Conservation (phyloP, 1,140 invertebrate genomes). For the Drosophila paulistorum region DNA sequence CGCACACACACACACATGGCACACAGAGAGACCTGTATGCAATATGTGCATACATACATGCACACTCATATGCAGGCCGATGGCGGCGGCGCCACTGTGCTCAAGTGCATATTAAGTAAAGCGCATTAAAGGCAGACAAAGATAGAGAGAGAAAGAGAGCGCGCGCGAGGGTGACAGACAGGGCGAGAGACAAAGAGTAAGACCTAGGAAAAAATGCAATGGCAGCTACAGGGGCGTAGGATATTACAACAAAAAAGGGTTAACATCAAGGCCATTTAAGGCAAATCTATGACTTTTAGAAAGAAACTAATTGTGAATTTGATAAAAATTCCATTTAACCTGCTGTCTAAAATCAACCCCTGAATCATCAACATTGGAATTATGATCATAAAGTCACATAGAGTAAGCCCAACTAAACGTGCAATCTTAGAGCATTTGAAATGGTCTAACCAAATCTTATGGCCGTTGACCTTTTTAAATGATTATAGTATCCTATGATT, state of each 20-base stretch:
- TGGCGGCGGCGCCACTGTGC: constrained; percentile 30
- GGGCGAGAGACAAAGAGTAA: background rate
- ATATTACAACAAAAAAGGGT: constrained; percentile 1
- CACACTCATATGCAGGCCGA: constrained; percentile 17
- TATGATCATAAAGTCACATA: too few relatives aligned
- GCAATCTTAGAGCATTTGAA: background rate
- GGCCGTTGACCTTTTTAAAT: background rate
- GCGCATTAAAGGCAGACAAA: constrained; percentile 21
- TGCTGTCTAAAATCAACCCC: too few relatives aligned
- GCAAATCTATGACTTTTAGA: too few relatives aligned
- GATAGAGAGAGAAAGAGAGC: background rate
- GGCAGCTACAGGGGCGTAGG: constrained; percentile 58
- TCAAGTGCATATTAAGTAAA: constrained; percentile 29
- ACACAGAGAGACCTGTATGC: constrained; percentile 28
- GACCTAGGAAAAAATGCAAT: constrained; percentile 45
- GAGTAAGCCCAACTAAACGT: too few relatives aligned
- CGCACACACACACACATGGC: constrained; percentile 22
- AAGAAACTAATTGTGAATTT: too few relatives aligned
- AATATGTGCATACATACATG: constrained; percentile 8
- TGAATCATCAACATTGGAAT: too few relatives aligned
- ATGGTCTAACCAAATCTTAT: background rate
- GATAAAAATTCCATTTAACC: too few relatives aligned
- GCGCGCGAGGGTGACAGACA: too few relatives aligned
- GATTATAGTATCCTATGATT: background rate
- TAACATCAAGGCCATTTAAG: too few relatives aligned